Conservation (phyloP, 2,113 vertebrate genomes). For the Callospermophilus lateralis region DNA sequence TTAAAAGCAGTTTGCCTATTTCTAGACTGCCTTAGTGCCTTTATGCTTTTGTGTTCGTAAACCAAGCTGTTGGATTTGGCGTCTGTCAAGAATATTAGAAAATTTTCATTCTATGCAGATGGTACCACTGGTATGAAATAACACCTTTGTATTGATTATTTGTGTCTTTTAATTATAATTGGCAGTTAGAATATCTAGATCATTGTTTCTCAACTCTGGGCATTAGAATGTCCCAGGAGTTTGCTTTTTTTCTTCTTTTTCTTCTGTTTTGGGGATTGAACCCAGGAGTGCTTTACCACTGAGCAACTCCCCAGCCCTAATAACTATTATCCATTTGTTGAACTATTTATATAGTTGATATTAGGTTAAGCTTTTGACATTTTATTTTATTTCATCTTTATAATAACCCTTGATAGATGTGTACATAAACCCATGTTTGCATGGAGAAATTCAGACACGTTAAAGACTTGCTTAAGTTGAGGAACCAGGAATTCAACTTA, state of each 20-base stretch:
- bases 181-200: neutral
- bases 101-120: neutral
- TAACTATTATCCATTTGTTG: too few species aligned
- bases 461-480: too few species aligned
- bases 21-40: neutral
- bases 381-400: too few species aligned
- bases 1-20: constrained; percentile 12
- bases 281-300: too few species aligned
- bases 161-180: constrained; percentile 10
- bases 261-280: too few species aligned
- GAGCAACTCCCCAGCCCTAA: too few species aligned
- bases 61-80: constrained; percentile 13
- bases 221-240: neutral
- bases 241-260: neutral
- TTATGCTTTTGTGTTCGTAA: neutral
- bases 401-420: too few species aligned
- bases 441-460: too few species aligned
- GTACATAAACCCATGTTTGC: too few species aligned
- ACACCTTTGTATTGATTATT: neutral
- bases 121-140: neutral
- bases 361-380: too few species aligned
- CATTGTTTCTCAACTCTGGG: constrained; percentile 3
- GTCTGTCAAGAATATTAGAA: constrained; percentile 16
- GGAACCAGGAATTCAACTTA: too few species aligned
- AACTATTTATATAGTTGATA: too few species aligned